These are phyloP conservation scores for Arenicola marina DNA, from an alignment of 2,888 invertebrate species.

Conservation along the genomic window DNA sequence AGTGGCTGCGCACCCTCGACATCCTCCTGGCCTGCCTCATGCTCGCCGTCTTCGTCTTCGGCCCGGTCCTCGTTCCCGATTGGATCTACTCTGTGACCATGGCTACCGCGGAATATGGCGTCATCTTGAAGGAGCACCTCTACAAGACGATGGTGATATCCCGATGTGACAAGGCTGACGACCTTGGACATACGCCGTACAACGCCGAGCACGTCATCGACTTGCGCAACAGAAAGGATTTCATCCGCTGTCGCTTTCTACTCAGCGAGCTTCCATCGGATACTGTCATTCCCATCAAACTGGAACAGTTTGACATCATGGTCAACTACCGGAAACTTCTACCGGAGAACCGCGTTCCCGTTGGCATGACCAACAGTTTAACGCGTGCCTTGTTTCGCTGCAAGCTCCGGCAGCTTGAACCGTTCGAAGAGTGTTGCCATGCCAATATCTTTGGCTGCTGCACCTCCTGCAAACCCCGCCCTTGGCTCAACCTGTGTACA, in stretches of 20 bases:
- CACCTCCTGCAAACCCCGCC: constrained; percentile 4
- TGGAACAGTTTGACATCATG: constrained; percentile 29
- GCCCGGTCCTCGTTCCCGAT: constrained; percentile 51
- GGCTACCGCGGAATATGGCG: constrained; percentile 41
- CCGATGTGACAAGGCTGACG: constrained; percentile 6
- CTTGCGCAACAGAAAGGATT: constrained; percentile 12
- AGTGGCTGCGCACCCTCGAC: constrained; percentile 54
- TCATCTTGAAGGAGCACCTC: constrained; percentile 37
- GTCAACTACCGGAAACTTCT: constrained; percentile 34
- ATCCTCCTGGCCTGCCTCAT: constrained; percentile 46
- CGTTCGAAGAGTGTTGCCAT: constrained; percentile 53
- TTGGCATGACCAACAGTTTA: constrained; percentile 28
- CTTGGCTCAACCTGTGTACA: constrained; percentile 33
- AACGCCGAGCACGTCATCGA: constrained; percentile 15
- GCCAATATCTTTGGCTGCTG: constrained; percentile 32
- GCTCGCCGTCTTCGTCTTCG: constrained; percentile 49
- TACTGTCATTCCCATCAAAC: constrained; percentile 14
- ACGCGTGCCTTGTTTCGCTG: constrained; percentile 40
- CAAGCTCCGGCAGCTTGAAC: constrained; percentile 48
- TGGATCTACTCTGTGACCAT: constrained; percentile 37
- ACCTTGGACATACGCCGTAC: constrained; percentile 14
- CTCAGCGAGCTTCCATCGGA: constrained; percentile 13
- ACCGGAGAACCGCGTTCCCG: constrained; percentile 34
- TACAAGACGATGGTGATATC: constrained; percentile 24
- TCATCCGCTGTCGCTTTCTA: constrained; percentile 24